Base-by-base conservation (phyloP, 2,797 vertebrate genomes). In the Silurus lanzhouensis region DNA sequence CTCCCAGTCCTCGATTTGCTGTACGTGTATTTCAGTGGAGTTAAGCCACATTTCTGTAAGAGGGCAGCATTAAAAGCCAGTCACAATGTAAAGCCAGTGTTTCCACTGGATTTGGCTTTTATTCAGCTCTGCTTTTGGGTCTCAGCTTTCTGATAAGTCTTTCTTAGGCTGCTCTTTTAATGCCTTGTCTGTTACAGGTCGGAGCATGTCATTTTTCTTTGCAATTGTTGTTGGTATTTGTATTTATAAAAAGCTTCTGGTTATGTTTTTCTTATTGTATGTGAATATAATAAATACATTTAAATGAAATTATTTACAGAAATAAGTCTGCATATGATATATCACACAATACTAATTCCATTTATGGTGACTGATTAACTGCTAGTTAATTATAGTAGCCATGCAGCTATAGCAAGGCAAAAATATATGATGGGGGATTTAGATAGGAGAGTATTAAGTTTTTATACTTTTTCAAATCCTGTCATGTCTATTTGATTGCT, bases 201-300 rank as follows among this genome's bases (percentile, higher is more conserved):
- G 60, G 81, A 64, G 75, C 58, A 58, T 58, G 25, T 1, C 0
- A 44, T 61, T 61, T 76, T 71, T 55, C 57, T 52, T 85, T 71
- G 74, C 20, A 6, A n/a, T 48, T 71, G 22, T 68, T 84, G n/a
- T 78, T 83, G n/a, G 71, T 83, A 86, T 87, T 88, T 67, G 48
- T 82, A 84, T 91, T 88, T 57, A 88, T 89, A 77, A 87, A 58
- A 85, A 61, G 82, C 83, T 74, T 78, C 74, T 82, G 85, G 74
- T 58, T 91, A 85, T 86, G 86, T 71, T 64, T 80, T 78, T 87
- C 79, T 82, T 80, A 66, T 77, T 75, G 61, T 63, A 83, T 83
- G 72, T 63, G 6, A 63, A 46, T 44, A 57, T 78, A 78, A 68
- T 87, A 84, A 90, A 90, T 85, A 76, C 82, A 72, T 87, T 79